Conservation (phyloP, 2,888 invertebrate species). For the Linnaemya tessellans region DNA sequence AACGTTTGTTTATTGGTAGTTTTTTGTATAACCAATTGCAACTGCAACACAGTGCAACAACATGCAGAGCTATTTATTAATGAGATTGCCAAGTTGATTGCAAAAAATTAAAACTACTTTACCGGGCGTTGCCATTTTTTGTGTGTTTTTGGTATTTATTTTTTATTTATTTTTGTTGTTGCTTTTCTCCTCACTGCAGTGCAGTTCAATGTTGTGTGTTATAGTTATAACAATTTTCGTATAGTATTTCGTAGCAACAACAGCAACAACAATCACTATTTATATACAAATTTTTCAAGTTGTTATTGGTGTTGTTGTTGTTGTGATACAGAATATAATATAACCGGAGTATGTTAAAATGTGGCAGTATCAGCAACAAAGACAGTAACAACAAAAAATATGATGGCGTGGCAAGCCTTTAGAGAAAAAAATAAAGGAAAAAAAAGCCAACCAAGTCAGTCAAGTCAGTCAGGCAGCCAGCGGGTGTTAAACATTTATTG, state of each 20-base stretch:
- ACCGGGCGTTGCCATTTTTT: constrained; percentile 71
- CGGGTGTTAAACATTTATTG: constrained; percentile 81
- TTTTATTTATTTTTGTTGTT: constrained; percentile 10
- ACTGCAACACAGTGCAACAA: constrained; percentile 73
- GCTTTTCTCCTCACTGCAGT: constrained; percentile 64
- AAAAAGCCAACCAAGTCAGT: constrained; percentile 55
- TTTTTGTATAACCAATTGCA: constrained; percentile 71
- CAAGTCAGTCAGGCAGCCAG: constrained; percentile 74
- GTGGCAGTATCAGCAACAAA: constrained; percentile 29
- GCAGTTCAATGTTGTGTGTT: constrained; percentile 69
- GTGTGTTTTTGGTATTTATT: background rate
- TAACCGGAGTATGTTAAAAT: constrained; percentile 42
- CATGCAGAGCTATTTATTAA: constrained; percentile 82
- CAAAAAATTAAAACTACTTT: constrained; percentile 75
- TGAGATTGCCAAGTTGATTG: constrained; percentile 81
- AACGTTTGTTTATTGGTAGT: constrained; percentile 72
- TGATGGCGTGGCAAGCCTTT: constrained; percentile 69
- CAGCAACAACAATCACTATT: constrained; percentile 48
- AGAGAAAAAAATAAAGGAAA: constrained; percentile 9
- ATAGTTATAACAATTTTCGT: constrained; percentile 44
- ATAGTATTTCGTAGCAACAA: constrained; percentile 29
- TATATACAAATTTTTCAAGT: background rate
- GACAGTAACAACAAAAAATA: constrained; percentile 8
- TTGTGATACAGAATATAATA: constrained; percentile 44
- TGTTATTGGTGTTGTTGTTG: constrained; percentile 69